Base-by-base conservation (phyloP, 1,140 invertebrate genomes). In the fruit fly (Drosophila melanogaster) region DNA sequence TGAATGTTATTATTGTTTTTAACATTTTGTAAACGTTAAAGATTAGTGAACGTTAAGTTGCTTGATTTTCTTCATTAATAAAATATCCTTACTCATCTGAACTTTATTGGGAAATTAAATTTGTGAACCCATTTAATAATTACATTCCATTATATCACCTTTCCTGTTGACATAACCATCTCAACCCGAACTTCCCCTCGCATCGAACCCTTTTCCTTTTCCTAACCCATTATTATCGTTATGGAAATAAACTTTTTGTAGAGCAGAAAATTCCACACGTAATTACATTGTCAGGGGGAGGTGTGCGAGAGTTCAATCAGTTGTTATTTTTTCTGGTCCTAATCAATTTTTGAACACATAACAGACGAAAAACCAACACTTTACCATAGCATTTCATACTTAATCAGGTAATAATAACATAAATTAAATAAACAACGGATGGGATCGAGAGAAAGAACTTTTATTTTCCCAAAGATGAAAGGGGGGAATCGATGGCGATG, bases 341-440 rank as follows among this genome's bases (percentile, higher is more conserved):
- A 71, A 71, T 87, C 84, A 87, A 87, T 87, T 87, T 87, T 70
- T 79, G 71, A 76, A 87, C 60, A 77, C 74, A 86, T 56, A 81
- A 73, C 67, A 74, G 41, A 56, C 59, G 19, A 66, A 81, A 79
- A 57, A 59, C 33, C 79, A 81, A 66, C 66, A 55, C 47, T 62
- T 65, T 37, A 35, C 58, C 67, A 30, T 38, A 38, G 67, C 62
- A 62, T 77, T 72, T 65, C 81, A 85, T 81, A 79, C 79, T 89
- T 87, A 87, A 87, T 87, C 84, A 89, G 79, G 71, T 67, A 87
- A 87, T 87, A 87, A 87, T 87, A 87, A 87, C 84, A 87, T 89
- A 87, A 87, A 87, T 87, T 89, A 87, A 87, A 87, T 89, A 89
- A 87, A 87, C 84, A 87, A 87, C 60, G 50, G 64, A 71, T 56